Percentiles rank a stretch among this genome's conserved stretches.
Evolutionary conservation across 2,797 vertebrate species (phyloP).

Genomic region (Paramormyrops hopkinsi): DNA sequence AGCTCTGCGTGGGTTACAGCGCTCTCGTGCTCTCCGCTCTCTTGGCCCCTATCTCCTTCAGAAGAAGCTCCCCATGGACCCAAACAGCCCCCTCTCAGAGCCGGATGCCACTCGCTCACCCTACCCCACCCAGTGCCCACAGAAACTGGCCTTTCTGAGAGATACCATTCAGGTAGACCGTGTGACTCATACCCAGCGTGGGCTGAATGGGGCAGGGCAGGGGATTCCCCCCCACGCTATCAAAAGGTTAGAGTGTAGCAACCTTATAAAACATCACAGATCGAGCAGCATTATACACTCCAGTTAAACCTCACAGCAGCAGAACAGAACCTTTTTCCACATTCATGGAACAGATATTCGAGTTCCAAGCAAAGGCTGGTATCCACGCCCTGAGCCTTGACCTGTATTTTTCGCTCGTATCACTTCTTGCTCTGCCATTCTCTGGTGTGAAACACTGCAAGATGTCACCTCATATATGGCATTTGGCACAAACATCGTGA

Average conservation of each 20-base stretch:
- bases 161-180: neutral
- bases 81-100: neutral
- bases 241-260: constrained; percentile 12
- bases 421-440: neutral
- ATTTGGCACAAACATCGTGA: neutral
- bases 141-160: constrained; percentile 28
- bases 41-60: neutral
- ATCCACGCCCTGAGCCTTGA: too few relatives aligned
- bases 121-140: constrained; percentile 1
- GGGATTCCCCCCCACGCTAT: constrained; percentile 14
- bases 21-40: neutral
- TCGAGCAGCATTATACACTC: neutral
- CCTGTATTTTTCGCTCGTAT: too few relatives aligned
- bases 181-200: constrained; percentile 23
- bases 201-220: constrained; percentile 16
- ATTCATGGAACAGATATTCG: neutral
- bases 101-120: neutral
- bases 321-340: neutral
- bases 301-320: neutral
- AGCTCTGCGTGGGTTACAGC: neutral
- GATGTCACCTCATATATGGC: neutral
- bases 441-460: neutral
- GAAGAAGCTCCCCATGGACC: neutral
- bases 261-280: neutral
- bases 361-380: neutral